Evolutionary conservation across 2,113 vertebrate genomes (phyloP), one percentile per base, ranked within the genome.

Genomic region (Pleuronectes platessa): DNA sequence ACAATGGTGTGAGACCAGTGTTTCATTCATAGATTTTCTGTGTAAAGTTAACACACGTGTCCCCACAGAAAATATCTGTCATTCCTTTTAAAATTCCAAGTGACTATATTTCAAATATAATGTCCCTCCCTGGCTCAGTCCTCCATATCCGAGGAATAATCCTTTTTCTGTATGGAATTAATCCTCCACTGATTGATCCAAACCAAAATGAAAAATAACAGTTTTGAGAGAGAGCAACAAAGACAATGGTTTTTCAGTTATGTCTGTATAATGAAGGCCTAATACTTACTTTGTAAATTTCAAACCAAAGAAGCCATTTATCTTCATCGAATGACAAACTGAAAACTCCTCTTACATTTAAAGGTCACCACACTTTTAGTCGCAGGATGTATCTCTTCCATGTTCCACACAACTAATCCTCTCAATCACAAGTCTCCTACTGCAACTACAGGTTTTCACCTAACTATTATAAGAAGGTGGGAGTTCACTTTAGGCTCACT

Each of bases 151-250:
- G 56, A 20, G 49, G 20, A 3, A 40, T 40, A 56, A 70, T 78
- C 11, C 5, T 37, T 53, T 21, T 11, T 17, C 65, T 65, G 31
- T 54, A 58, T 75, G 58, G 71, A 65, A 24, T 13, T n/a, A 60
- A 17, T 55, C 42, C 53, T 60, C 4, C 7, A 35, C 6, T 76
- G 80, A 83, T 68, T 53, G 42, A 69, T 61, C 24, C 51, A 59
- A 42, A 35, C 31, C 18, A 20, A 23, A 9, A 15, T 73, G 64
- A 69, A 73, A 62, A 62, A 66, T 75, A 24, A 31, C 31, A 7
- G 15, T 4, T 20, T 35, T 17, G 23, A 3, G 12, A 42, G 40
- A 42, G 40, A 42, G 40, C 12, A 42, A 42, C 40, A 42, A 42
- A 12, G 12, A 13, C 11, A 42, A 42, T 42, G 40, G 0, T 42